A percentile compares a stretch with the other conserved stretches of the same genome.
These are phyloP conservation scores for Troides oblongomaculatus DNA, from an alignment of 2,888 invertebrate species.

Conservation along the genomic window DNA sequence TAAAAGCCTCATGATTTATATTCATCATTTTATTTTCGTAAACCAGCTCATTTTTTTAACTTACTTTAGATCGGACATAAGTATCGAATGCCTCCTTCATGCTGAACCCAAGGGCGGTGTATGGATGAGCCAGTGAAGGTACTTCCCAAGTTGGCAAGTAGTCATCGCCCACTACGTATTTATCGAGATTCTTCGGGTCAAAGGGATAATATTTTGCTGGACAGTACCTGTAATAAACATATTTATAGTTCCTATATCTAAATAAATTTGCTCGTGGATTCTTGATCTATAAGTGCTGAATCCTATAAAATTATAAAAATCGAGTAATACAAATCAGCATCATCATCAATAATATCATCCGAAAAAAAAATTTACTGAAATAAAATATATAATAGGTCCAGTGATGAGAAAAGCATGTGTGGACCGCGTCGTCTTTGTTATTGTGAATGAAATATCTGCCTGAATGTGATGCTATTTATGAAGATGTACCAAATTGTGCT, in stretches of 20 bases:
- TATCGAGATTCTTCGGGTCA: slow-evolving; percentile 86
- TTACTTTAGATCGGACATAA: slow-evolving; percentile 80
- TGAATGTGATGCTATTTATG: too few relatives aligned
- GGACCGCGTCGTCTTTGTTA: too few relatives aligned
- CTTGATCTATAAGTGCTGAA: background rate
- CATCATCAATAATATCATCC: too few relatives aligned
- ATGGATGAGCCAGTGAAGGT: slow-evolving; percentile 85
- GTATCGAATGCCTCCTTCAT: slow-evolving; percentile 94
- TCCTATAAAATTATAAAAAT: background rate
- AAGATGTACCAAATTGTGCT: too few relatives aligned
- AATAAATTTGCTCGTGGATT: background rate
- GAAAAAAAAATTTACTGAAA: too few relatives aligned
- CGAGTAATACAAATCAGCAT: background rate
- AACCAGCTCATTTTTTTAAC: too few relatives aligned
- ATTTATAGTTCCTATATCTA: background rate
- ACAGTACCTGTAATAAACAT: slow-evolving; percentile 84
- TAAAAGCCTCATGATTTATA: too few relatives aligned
- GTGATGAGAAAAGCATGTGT: too few relatives aligned
- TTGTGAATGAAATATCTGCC: too few relatives aligned
- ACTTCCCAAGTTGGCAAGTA: slow-evolving; percentile 97
- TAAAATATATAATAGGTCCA: too few relatives aligned
- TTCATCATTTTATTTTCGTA: too few relatives aligned
- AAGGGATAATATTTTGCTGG: slow-evolving; percentile 94
- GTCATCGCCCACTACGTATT: slow-evolving; percentile 96
- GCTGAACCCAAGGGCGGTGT: slow-evolving; percentile 85